Evolutionary conservation across 1,140 invertebrate genomes (phyloP).

Genomic region (Monomorium pharaonis): DNA sequence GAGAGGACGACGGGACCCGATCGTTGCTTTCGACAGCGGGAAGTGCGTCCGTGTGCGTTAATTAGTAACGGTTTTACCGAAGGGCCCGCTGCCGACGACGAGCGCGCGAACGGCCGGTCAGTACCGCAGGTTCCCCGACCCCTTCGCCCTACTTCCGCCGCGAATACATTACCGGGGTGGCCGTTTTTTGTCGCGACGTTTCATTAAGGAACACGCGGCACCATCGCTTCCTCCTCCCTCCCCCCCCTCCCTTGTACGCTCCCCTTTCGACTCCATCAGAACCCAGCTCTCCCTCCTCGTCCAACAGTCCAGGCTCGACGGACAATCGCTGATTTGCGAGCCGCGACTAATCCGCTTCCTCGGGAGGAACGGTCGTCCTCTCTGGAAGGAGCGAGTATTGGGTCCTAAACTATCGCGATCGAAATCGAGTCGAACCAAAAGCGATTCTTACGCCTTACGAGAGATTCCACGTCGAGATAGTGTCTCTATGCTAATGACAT

Average conservation of each 20-base stretch:
- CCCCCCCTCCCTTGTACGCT: background rate
- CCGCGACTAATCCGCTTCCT: slow-evolving; percentile 40
- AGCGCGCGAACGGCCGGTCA: slow-evolving; percentile 50
- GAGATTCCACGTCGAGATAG: background rate
- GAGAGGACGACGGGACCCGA: slow-evolving; percentile 3
- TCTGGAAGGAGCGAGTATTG: background rate
- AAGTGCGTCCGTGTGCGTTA: slow-evolving; percentile 74
- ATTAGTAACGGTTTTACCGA: slow-evolving; percentile 79
- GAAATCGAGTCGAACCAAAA: background rate
- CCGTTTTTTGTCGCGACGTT: slow-evolving; percentile 78
- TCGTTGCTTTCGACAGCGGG: slow-evolving; percentile 56
- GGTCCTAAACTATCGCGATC: background rate
- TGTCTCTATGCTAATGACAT: background rate
- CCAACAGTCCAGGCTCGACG: background rate
- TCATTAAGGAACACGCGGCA: slow-evolving; percentile 77
- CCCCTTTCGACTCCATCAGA: background rate
- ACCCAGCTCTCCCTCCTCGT: background rate
- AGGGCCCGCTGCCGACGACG: slow-evolving; percentile 62
- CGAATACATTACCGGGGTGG: slow-evolving; percentile 80
- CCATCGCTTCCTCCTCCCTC: slow-evolving; percentile 64
- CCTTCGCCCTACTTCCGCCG: slow-evolving; percentile 79
- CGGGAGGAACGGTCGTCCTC: background rate
- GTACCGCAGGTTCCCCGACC: slow-evolving; percentile 66
- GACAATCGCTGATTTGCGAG: slow-evolving; percentile 28
- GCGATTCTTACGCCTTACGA: background rate